Evolutionary conservation across 2,113 vertebrate genomes (phyloP).

Genomic region (Chaetorhynchus papuensis): DNA sequence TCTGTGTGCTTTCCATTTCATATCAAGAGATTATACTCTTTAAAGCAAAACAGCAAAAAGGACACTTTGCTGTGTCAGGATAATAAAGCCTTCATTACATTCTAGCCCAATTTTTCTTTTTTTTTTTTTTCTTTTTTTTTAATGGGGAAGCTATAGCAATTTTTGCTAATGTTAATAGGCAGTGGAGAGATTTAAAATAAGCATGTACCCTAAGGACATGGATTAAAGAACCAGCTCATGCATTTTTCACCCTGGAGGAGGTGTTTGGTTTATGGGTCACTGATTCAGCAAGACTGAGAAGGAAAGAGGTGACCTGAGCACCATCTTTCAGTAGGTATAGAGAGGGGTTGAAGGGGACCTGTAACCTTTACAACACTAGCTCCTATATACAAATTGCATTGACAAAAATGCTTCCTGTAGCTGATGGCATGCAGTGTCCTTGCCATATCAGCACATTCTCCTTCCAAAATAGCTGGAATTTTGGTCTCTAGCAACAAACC

Average conservation of each 20-base stretch:
- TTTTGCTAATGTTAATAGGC: constrained; percentile 6
- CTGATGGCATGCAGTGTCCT: not conserved
- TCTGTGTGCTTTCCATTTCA: not conserved
- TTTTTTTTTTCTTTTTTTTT: not conserved
- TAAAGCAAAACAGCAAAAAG: not conserved
- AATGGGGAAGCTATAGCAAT: not conserved
- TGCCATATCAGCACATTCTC: not conserved
- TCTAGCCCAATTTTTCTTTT: not conserved
- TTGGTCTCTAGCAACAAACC: not conserved
- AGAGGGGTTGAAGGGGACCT: not conserved
- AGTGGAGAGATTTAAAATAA: constrained; percentile 27
- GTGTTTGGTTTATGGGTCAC: not conserved
- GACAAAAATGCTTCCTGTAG: not conserved
- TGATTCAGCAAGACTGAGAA: not conserved
- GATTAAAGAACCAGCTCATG: constrained; percentile 15
- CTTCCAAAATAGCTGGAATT: not conserved
- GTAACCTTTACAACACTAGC: not conserved
- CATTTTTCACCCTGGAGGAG: not conserved
- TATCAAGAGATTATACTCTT: not conserved
- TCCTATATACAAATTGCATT: not conserved
- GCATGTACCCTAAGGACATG: not conserved
- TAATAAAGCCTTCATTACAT: not conserved
- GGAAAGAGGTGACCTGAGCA: not conserved
- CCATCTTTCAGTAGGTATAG: not conserved
- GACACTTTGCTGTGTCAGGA: not conserved